Evolutionary conservation across 2,113 vertebrate genomes (phyloP).

Genomic region (Pheucticus melanocephalus): DNA sequence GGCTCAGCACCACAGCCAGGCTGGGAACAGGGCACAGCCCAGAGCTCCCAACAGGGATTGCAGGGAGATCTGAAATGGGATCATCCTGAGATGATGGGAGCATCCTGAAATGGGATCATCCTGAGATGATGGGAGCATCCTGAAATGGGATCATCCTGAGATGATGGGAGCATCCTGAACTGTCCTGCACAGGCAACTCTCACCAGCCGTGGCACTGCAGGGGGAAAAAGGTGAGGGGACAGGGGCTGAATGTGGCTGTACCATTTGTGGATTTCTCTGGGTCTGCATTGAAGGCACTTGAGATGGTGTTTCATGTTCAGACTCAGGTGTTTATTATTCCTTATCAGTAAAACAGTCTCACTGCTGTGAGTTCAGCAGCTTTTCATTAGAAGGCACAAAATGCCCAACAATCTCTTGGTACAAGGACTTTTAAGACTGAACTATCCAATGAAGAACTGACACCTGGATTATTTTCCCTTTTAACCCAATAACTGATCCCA

Average conservation of each 20-base stretch:
- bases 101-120: neutral
- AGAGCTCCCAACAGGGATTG: neutral
- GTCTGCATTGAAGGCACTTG: too few species aligned
- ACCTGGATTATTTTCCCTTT: too few species aligned
- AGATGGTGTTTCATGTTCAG: too few species aligned
- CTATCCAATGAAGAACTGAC: too few species aligned
- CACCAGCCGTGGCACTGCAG: rapidly evolving
- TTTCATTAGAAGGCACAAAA: too few species aligned
- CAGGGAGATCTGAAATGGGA: neutral
- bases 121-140: neutral
- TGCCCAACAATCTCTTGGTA: too few species aligned
- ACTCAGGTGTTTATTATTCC: too few species aligned
- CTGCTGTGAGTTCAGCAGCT: too few species aligned
- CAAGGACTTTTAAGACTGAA: too few species aligned
- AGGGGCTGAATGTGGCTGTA: neutral
- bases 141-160: neutral
- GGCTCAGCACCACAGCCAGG: neutral
- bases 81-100: neutral
- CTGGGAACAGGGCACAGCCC: neutral
- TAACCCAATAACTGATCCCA: too few species aligned
- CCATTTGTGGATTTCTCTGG: too few species aligned
- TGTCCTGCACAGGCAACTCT: neutral
- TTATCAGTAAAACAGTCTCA: too few species aligned
- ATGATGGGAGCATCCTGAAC: neutral
- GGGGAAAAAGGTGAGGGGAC: neutral